Base-by-base conservation (phyloP, 2,888 invertebrate genomes). In the Mesopsocus fuscifrons region DNA sequence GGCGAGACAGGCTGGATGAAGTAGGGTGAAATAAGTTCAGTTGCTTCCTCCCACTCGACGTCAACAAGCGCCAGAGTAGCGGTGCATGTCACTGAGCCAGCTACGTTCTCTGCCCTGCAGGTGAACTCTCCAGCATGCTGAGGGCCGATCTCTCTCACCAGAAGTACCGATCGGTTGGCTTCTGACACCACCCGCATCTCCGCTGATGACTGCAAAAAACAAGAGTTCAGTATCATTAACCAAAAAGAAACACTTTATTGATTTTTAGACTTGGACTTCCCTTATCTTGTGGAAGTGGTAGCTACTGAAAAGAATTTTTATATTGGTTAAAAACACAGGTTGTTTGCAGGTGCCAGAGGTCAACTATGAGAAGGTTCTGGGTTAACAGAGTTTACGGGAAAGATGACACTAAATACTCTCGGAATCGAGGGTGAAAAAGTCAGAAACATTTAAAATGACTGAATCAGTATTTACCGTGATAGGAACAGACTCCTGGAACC, bases 91-190 rank as follows among this genome's bases (percentile, higher is more conserved):
- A 87, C 83, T 1, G 84, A 84, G 8, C 92, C 92, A 41, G 77
- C 80, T 41, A 80, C 81, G 59, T 92, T 92, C 61, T 87, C 83
- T 2, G 91, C 91, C 53, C 84, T 71, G 53, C 89, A 89, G 16
- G 84, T 87, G 53, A 85, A 79, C 21, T 77, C 69, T 18, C 87
- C 89, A 44, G 71, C 65, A 51, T 71, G 71, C 57, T 81, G 75
- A 45, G 72, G 65, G 44, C 68, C 70, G 38, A 80, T 70, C 54
- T 78, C 74, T 53, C 77, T 74, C 47, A 88, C 75, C 49, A 83
- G 65, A 16, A 89, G 64, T 44, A 81, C 73, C n/a, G 87, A 84
- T 53, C 74, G 71, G 56, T 87, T 87, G 32, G 75, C 76, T 54
- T 70, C 69, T 11, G 78, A 77, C 6, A 78, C 72, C 50, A 83